Evolutionary conservation across 2,113 vertebrate species (phyloP), one percentile per base, ranked within the genome.

Genomic region (Lophius piscatorius): DNA sequence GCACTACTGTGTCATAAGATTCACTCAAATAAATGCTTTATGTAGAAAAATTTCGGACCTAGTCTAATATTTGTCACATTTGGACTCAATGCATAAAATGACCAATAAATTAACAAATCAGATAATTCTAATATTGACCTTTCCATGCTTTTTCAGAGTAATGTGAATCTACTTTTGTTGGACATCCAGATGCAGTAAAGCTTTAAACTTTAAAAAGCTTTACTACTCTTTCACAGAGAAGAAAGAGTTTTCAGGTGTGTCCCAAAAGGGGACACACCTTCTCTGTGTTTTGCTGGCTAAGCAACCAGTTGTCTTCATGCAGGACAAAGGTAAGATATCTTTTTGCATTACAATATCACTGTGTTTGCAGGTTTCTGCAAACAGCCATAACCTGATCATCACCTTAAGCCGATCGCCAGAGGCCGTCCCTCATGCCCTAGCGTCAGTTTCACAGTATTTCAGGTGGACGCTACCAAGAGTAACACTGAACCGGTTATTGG

Each of bases 241-340:
- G n/a, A n/a, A n/a, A n/a, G n/a, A n/a, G n/a, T n/a, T n/a, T n/a
- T n/a, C n/a, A n/a, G n/a, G 3, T 2, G 24, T 29, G 14, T 22
- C 10, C 38, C 18, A 2, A 18, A 3, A 40, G 18, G 20, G 18
- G 24, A 44, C 36, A 57, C 48, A 48, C 44, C 41, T 48, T 14
- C 5, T 44, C 4, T 36, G n/a, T 38, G 26, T 35, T 17, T 62
- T n/a, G 28, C 11, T 29, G 46, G 17, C 14, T 45, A 12, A 50
- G 48, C 28, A 34, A 29, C 28, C 28, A 20, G 6, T 23, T 44
- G 23, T 49, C 9, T 0, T 16, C 16, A 59, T 16, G n/a, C 7
- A 17, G 61, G 39, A 45, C 24, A 76, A 57, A 70, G 26, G 42
- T 59, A 14, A 61, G 66, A 20, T 38, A 9, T 26, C 50, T 63